Evolutionary conservation across 2,797 vertebrate species (phyloP), one percentile per base, ranked within the genome.

Genomic region (Gobio occitaniae): DNA sequence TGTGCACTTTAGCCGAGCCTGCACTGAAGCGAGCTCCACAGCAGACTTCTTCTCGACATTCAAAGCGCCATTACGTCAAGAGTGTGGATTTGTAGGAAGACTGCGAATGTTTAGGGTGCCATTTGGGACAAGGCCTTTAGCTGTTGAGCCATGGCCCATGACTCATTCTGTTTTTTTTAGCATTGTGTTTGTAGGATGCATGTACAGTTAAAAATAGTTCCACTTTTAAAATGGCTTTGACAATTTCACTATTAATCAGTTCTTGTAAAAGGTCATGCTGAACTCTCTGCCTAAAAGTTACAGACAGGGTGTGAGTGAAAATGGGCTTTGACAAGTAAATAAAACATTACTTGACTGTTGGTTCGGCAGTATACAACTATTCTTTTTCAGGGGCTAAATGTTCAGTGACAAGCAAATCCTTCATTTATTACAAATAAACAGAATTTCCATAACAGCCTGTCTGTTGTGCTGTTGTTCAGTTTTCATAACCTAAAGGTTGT

Each of bases 241-340:
- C 32, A 76, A 4, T 38, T 38, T 76, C 74, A 76, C 50, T 76
- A 56, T 76, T 56, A 76, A 76, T 76, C 50, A n/a, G 71, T 65
- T 66, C 84, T 86, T 84, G 36, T 70, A 76, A 88, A 86, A 88
- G 85, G 85, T 86, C 78, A 79, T n/a, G 69, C 66, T 29, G 44
- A 75, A 69, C 52, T 15, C 1, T 21, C 50, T 38, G 50, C 50
- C 50, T 56, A 13, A 36, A 75, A 54, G 50, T 56, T 56, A 75
- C 11, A 54, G 10, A 76, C 19, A 5, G 52, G 1, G 52, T 76
- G 19, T 12, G 12, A 76, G 19, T 76, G 32, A 59, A 54, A 56
- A 76, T 76, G 38, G 74, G 32, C 52, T 76, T 59, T 56, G 52
- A 76, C 52, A 59, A 56, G 52, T 76, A 38, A 56, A 76, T 56